Conservation (phyloP, 2,888 invertebrate genomes). For the Acronicta aceris region DNA sequence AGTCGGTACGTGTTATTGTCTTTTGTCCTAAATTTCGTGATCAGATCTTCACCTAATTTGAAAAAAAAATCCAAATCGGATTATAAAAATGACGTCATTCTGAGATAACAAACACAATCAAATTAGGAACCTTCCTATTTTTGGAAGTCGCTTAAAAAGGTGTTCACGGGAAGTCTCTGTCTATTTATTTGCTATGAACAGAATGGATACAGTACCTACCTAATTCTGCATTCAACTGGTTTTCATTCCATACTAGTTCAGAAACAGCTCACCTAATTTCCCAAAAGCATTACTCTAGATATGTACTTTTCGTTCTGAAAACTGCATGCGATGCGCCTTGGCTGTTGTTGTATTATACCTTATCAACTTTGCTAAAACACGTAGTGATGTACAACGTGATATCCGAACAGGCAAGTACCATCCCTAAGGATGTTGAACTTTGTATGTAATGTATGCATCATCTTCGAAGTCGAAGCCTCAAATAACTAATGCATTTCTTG, state of each 20-base stretch:
- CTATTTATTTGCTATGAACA: too few relatives aligned
- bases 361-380: conserved; percentile 42
- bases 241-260: conserved; percentile 1
- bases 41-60: too few relatives aligned
- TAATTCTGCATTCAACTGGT: too few relatives aligned
- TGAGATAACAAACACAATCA: too few relatives aligned
- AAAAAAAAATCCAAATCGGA: too few relatives aligned
- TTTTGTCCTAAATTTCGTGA: too few relatives aligned
- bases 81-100: too few relatives aligned
- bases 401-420: conserved; percentile 21
- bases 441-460: conserved; percentile 24
- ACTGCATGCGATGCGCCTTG: conserved; percentile 36
- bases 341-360: conserved; percentile 35
- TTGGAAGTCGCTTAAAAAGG: too few relatives aligned
- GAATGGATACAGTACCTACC: too few relatives aligned
- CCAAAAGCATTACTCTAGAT: conserved; percentile 36
- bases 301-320: conserved; percentile 29
- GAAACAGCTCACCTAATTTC: conserved; percentile 29
- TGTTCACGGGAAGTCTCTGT: too few relatives aligned
- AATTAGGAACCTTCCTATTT: too few relatives aligned
- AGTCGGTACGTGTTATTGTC: too few relatives aligned
- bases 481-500: conserved; percentile 17
- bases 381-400: conserved; percentile 39
- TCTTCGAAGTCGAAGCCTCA: conserved; percentile 11
- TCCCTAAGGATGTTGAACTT: conserved; percentile 39